These are phyloP conservation scores for Molossus alvarezi DNA, from an alignment of 2,797 vertebrate species.

Conservation along the genomic window DNA sequence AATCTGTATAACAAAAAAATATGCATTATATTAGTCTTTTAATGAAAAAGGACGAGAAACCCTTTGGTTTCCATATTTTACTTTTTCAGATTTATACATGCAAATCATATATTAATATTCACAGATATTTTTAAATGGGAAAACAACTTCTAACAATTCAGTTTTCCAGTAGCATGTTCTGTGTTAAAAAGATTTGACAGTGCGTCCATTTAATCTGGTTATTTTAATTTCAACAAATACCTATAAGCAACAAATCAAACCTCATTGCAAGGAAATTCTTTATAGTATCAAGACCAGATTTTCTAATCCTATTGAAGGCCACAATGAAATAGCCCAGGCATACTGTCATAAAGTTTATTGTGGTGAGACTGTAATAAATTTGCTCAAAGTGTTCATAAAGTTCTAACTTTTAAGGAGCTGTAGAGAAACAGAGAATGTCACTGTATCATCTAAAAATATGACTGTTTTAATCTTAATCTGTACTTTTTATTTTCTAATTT, in stretches of 20 bases:
- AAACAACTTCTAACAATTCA: constrained; percentile 72
- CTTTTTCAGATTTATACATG: constrained; percentile 78
- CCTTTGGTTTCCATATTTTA: constrained; percentile 45
- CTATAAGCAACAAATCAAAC: constrained; percentile 57
- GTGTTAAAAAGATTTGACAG: constrained; percentile 62
- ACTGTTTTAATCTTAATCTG: constrained; percentile 80
- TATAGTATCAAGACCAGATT: constrained; percentile 37
- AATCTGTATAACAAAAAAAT: constrained; percentile 68
- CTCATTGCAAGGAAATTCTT: constrained; percentile 54
- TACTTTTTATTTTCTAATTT: constrained; percentile 85
- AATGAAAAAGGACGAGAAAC: constrained; percentile 73
- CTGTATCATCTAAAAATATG: constrained; percentile 88
- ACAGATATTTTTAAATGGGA: constrained; percentile 77
- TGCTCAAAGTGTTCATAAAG: not conserved
- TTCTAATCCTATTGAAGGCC: constrained; percentile 53
- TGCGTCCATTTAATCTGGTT: constrained; percentile 66
- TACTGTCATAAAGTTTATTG: not conserved
- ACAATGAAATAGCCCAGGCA: constrained; percentile 54
- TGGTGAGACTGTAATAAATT: constrained; percentile 20
- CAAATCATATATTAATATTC: constrained; percentile 77
- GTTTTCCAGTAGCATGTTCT: constrained; percentile 68
- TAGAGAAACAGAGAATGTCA: constrained; percentile 81
- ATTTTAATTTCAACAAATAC: constrained; percentile 68
- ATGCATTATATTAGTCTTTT: constrained; percentile 44
- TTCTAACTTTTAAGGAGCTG: constrained; percentile 77